phyloP scores from a whole-genome alignment of 1,140 invertebrate species.

The Camponotus pennsylvanicus region DNA sequence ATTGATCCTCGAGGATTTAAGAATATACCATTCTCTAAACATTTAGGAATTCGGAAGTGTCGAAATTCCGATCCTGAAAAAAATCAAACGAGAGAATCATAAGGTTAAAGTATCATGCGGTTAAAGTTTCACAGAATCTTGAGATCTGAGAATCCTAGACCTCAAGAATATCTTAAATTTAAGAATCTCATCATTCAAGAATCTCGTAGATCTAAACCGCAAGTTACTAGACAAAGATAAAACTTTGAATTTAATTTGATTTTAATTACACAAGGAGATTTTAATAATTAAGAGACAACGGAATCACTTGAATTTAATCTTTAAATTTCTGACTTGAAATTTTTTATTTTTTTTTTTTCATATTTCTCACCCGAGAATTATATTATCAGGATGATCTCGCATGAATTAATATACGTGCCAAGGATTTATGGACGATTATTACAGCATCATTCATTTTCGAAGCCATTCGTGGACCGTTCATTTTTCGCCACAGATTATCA shows the following conservation, averaged over 20 bases:
- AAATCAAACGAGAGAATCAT: not conserved
- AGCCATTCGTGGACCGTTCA: constrained; percentile 32
- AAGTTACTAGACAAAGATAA: not conserved
- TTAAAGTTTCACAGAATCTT: not conserved
- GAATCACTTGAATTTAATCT: not conserved
- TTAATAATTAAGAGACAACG: not conserved
- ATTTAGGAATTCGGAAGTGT: constrained; percentile 28
- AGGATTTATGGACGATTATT: constrained; percentile 2
- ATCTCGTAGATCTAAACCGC: not conserved
- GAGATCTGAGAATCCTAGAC: not conserved
- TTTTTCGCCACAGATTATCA: constrained; percentile 68
- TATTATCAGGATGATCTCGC: not conserved
- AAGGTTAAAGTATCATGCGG: not conserved
- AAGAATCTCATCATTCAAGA: not conserved
- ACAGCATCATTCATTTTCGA: constrained; percentile 22
- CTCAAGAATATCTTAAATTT: not conserved
- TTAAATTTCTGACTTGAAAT: not conserved
- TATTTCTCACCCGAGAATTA: not conserved
- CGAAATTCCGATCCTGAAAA: not conserved
- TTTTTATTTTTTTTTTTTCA: not conserved
- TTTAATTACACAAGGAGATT: not conserved
- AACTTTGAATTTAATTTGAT: not conserved
- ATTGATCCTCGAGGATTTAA: not conserved
- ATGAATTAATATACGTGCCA: not conserved
- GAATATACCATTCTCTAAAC: not conserved